Evolutionary conservation across 2,888 invertebrate species (phyloP), one percentile per base, ranked within the genome.

Genomic region (Eulithis testata): DNA sequence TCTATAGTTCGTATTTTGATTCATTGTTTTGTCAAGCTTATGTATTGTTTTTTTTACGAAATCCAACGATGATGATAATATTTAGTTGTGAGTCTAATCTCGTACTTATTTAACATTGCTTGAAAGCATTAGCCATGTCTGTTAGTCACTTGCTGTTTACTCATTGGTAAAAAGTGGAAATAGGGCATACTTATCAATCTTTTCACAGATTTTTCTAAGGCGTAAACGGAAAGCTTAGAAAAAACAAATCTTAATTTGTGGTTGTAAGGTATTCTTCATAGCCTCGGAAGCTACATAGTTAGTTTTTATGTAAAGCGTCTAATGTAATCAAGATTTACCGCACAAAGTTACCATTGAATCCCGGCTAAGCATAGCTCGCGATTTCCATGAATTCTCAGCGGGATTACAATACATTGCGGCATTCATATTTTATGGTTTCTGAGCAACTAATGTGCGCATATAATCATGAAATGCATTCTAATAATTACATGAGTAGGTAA

Each of bases 401-500:
- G 49, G 11, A 21, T 37, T 43, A 14, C 54, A 58, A 47, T 44
- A 58, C 44, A 54, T 47, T 45, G 54, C 59, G 11, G n/a, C 53
- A 63, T 56, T 63, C 63, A 66, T 66, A 56, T 66, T 63, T 63
- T 52, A 66, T 66, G 56, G 60, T 63, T 66, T 60, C 56, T 56
- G 59, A 47, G 51, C n/a, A 7, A 43, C 45, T 59, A 62, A 63
- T 60, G 55, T 51, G 54, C 43, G 56, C 63, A 60, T 63, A 47
- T 63, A 60, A 63, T 66, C 57, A 60, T 63, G 45, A 27, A 50
- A 66, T 63, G 45, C 47, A 66, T 59, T 52, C 44, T 36, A 58
- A 56, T 3, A 57, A 57, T 67, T 54, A 44, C 37, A 9, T n/a
- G 11, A 11, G 21, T 3, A 31, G 6, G 4, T 4, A 31, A 51